A percentile compares a stretch with the other conserved stretches of the same genome.
Evolutionary conservation across 1,140 invertebrate species (phyloP).

Genomic region (Ylistrum balloti): DNA sequence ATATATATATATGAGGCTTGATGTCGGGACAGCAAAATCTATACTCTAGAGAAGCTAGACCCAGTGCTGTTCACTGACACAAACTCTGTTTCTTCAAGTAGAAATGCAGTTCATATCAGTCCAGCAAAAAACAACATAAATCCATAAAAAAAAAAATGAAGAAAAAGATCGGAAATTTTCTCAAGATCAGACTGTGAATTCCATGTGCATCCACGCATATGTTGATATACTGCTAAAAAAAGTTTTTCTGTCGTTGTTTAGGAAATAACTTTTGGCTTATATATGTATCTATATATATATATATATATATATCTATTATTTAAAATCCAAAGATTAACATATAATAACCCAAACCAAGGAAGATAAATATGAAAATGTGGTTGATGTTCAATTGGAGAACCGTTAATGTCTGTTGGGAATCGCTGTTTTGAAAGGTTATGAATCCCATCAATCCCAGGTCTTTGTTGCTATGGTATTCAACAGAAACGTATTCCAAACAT

Average conservation of each 20-base stretch:
- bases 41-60: neutral
- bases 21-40: neutral
- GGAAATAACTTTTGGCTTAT: neutral
- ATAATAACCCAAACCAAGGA: neutral
- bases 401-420: constrained; percentile 1
- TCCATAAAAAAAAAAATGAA: constrained; percentile 33
- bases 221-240: neutral
- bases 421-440: constrained; percentile 34
- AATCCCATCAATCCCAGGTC: neutral
- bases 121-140: constrained; percentile 9
- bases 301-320: neutral
- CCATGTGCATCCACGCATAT: neutral
- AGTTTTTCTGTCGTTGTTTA: neutral
- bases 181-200: neutral
- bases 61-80: neutral
- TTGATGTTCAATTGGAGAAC: neutral
- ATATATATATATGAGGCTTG: no score
- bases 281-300: neutral
- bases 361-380: neutral
- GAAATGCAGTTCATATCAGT: neutral
- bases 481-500: constrained; percentile 14
- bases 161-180: neutral
- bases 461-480: constrained; percentile 8
- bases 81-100: neutral
- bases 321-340: neutral